phyloP scores from a whole-genome alignment of 1,140 invertebrate genomes.

The Drusus annulatus region DNA sequence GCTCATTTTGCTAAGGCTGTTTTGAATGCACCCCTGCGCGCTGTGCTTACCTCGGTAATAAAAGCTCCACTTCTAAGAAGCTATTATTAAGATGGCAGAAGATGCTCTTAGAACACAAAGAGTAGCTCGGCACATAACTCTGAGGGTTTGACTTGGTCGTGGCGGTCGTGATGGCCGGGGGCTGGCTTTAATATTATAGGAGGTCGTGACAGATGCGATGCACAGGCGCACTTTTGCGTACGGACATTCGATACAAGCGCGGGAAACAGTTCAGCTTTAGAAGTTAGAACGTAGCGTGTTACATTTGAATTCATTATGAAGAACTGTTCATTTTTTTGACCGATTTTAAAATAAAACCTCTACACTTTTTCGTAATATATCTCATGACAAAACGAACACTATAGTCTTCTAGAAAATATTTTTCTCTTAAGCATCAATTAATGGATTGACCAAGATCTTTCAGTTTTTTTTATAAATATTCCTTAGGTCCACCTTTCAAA shows the following conservation, averaged over 20 bases:
- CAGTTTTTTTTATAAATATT: too few relatives aligned
- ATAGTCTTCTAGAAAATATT: too few relatives aligned
- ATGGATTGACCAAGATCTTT: too few relatives aligned
- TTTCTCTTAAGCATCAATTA: too few relatives aligned
- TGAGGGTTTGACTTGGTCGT: background rate
- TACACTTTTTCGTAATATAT: too few relatives aligned
- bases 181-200: constrained; percentile 26
- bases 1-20: background rate
- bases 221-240: constrained; percentile 19
- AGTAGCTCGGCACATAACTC: constrained; percentile 1
- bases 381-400: too few relatives aligned
- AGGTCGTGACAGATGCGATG: constrained; percentile 26
- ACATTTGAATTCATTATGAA: too few relatives aligned
- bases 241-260: constrained; percentile 12
- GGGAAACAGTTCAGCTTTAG: constrained; percentile 4
- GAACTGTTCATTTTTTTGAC: too few relatives aligned
- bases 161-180: constrained; percentile 18
- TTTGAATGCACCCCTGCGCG: background rate
- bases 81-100: constrained; percentile 39
- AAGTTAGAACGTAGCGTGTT: too few relatives aligned
- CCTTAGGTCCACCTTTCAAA: too few relatives aligned
- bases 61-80: constrained; percentile 18
- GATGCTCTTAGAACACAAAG: constrained; percentile 24
- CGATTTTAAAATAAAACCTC: too few relatives aligned
- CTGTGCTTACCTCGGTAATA: background rate